Conservation (phyloP, 2,113 vertebrate genomes). For the Arothron firmamentum region DNA sequence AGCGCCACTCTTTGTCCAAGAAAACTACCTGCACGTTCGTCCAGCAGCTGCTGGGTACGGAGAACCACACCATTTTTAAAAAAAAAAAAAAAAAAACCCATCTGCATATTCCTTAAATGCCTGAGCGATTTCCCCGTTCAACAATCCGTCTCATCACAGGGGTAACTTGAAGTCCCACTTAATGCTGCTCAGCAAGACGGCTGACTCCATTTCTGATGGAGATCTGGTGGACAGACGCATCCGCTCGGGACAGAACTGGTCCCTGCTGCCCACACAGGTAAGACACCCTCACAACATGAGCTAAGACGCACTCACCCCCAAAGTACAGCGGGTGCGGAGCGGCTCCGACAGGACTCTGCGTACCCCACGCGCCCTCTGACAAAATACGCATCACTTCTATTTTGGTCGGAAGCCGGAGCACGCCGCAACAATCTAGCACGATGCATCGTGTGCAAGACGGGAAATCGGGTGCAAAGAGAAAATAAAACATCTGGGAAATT, state of each 20-base stretch:
- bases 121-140: too few relatives aligned
- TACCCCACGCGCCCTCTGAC: too few relatives aligned
- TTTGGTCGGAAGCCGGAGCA: too few relatives aligned
- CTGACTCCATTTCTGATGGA: conserved; percentile 93
- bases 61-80: neutral
- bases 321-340: too few relatives aligned
- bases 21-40: conserved; percentile 91
- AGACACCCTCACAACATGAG: neutral
- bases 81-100: too few relatives aligned
- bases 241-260: conserved; percentile 89
- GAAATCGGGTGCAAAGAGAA: too few relatives aligned
- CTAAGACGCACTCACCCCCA: neutral
- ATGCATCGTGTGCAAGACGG: too few relatives aligned
- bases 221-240: conserved; percentile 92
- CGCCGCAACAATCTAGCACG: too few relatives aligned
- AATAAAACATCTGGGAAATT: too few relatives aligned
- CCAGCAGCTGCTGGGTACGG: conserved; percentile 88
- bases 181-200: conserved; percentile 90
- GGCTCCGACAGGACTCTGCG: too few relatives aligned
- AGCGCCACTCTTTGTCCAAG: conserved; percentile 95
- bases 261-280: conserved; percentile 93
- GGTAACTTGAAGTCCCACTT: conserved; percentile 87
- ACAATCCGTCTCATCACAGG: conserved; percentile 56
- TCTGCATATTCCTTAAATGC: neutral
- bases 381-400: too few relatives aligned